Base-by-base conservation (phyloP, 2,797 vertebrate species). In the Pristis pectinata region DNA sequence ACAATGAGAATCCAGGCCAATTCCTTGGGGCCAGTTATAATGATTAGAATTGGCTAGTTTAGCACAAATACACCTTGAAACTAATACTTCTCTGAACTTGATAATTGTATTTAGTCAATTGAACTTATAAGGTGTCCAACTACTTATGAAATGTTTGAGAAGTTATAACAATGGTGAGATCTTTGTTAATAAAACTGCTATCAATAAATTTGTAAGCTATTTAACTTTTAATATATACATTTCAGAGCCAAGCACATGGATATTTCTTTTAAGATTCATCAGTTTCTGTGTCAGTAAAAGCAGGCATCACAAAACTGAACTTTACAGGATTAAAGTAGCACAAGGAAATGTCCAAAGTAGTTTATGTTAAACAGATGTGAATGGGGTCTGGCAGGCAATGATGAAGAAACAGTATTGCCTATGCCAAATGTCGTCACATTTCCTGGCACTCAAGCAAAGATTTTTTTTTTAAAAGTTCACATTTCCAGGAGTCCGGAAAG, bases 301-400 rank as follows among this genome's bases (percentile, higher is more conserved):
- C 30, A 89, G 85, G 53, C 53, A 89, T 89, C 34, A 89, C 53
- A 61, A 85, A 44, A 85, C 49, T 56, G 49, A 56, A 89, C 85
- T 61, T 19, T 89, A 89, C 34, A 61, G 89, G 10, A 61, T 89
- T 61, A 83, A 83, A 83, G 80, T 83, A 24, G 27, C 24, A 53
- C 44, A 49, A 83, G 41, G 24, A 49, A 83, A 27, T 53, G 44
- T 10, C 80, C 7, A 61, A 89, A 6, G 56, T 19, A 34, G 11
- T 59, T 64, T 61, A 59, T 59, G 59, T 89, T 89, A 17, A 59
- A 89, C 85, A 89, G 53, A 87, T 87, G 83, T 87, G 53, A 56
- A 34, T n/a, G 85, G 34, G 53, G 59, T 89, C 53, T 89, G 85
- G 53, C 82, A 53, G 34, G 82, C 83, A 89, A 4, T 89, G 85